Evolutionary conservation across 2,113 vertebrate species (phyloP).

Genomic region (Pedionomus torquatus): DNA sequence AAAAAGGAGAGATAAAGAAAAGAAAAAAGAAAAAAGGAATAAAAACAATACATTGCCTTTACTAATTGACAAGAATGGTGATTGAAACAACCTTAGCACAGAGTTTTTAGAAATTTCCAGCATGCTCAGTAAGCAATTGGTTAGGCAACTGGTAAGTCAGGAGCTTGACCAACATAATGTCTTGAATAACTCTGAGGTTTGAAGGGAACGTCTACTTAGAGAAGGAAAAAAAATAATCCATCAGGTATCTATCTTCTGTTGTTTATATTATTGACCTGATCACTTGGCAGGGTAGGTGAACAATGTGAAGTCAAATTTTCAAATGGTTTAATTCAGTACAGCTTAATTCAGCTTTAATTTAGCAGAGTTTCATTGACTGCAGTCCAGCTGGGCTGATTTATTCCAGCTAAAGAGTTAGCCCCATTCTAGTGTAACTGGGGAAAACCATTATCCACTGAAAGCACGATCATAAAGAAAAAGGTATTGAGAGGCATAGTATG

Average conservation of each 20-base stretch:
- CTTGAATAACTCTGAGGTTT: neutral
- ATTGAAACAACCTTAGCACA: neutral
- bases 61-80: neutral
- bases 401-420: neutral
- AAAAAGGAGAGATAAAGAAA: rapidly evolving
- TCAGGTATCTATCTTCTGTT: neutral
- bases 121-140: neutral
- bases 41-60: neutral
- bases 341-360: conserved; percentile 58
- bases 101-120: neutral
- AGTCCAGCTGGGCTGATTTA: conserved; percentile 53
- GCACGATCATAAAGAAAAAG: conserved; percentile 37
- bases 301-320: conserved; percentile 25
- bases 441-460: conserved; percentile 51
- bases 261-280: conserved; percentile 41
- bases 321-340: conserved; percentile 42
- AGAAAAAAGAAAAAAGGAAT: neutral
- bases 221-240: neutral
- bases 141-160: neutral
- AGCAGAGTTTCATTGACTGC: conserved; percentile 34
- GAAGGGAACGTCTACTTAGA: neutral
- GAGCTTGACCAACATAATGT: neutral
- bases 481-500: conserved; percentile 37
- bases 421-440: conserved; percentile 42
- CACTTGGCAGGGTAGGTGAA: neutral